Conservation (phyloP, 2,888 invertebrate species). For the Orthosia gothica region DNA sequence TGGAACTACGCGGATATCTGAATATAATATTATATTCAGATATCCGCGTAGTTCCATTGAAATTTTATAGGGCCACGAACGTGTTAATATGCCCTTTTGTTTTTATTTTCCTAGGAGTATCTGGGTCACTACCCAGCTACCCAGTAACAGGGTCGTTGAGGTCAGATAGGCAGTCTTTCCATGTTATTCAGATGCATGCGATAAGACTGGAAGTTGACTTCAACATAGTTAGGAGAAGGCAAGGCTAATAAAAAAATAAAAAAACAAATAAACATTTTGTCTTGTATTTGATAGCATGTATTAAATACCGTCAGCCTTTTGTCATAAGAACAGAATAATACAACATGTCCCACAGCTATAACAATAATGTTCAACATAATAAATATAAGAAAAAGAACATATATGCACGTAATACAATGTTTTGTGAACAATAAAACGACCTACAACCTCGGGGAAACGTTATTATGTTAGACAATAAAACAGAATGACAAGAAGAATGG, state of each 20-base stretch:
- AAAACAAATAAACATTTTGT: neutral
- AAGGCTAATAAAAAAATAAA: neutral
- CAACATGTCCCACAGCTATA: slow-evolving; percentile 1
- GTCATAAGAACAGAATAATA: neutral
- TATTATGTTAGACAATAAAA: slow-evolving; percentile 38
- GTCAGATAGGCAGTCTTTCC: neutral
- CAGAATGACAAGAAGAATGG: slow-evolving; percentile 26
- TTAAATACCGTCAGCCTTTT: neutral
- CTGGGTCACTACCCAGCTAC: too few species aligned
- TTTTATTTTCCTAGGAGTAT: neutral
- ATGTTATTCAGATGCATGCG: neutral
- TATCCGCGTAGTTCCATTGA: neutral
- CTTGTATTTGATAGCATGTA: too few species aligned
- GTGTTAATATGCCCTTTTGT: neutral
- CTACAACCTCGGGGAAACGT: slow-evolving; percentile 12
- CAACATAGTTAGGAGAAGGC: neutral
- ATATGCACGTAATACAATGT: slow-evolving; percentile 20
- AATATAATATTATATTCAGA: neutral
- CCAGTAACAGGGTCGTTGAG: too few species aligned
- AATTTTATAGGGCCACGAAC: slow-evolving; percentile 5
- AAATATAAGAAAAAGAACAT: slow-evolving; percentile 16
- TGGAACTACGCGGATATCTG: too few species aligned
- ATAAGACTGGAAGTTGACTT: neutral
- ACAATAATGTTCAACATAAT: slow-evolving; percentile 6
- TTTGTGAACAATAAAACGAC: slow-evolving; percentile 42